These are phyloP conservation scores for Sebastes minor DNA, from an alignment of 2,797 vertebrate genomes.

Conservation along the genomic window DNA sequence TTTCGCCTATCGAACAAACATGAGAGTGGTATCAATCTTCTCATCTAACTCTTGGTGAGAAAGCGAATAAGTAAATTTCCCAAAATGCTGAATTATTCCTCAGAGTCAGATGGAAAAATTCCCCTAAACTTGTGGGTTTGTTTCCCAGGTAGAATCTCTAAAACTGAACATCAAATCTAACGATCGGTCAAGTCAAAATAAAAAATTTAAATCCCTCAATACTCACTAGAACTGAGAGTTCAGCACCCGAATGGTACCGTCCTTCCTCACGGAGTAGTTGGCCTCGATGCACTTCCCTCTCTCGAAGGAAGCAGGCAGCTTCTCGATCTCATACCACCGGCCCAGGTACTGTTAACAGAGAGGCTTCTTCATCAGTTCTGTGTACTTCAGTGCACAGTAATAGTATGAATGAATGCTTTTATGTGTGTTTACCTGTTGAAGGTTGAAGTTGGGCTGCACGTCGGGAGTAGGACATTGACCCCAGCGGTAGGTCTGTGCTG, in stretches of 20 bases:
- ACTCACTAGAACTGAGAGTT: constrained; percentile 86
- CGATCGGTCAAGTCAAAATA: neutral
- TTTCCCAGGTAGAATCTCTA: neutral
- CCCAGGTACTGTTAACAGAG: constrained; percentile 80
- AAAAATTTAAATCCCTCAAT: neutral
- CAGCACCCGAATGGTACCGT: constrained; percentile 85
- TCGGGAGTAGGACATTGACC: constrained; percentile 76
- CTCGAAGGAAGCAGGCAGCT: constrained; percentile 84
- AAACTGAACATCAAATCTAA: neutral
- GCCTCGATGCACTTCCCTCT: constrained; percentile 89
- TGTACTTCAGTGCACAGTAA: neutral
- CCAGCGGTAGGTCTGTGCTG: constrained; percentile 80
- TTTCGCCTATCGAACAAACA: too few species aligned
- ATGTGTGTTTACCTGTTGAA: constrained; percentile 78
- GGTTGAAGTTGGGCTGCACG: constrained; percentile 81
- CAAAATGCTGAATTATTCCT: too few species aligned
- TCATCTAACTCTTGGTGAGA: too few species aligned
- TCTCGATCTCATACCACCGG: constrained; percentile 92
- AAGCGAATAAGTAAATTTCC: too few species aligned
- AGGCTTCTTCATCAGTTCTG: neutral
- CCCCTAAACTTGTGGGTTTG: neutral
- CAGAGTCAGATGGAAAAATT: neutral
- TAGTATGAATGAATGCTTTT: neutral
- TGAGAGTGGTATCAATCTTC: too few species aligned
- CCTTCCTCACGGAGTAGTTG: constrained; percentile 82